A percentile compares a stretch with the other conserved stretches of the same genome.
Conservation (phyloP, 1,140 invertebrate species). For the Cotesia vestalis region DNA sequence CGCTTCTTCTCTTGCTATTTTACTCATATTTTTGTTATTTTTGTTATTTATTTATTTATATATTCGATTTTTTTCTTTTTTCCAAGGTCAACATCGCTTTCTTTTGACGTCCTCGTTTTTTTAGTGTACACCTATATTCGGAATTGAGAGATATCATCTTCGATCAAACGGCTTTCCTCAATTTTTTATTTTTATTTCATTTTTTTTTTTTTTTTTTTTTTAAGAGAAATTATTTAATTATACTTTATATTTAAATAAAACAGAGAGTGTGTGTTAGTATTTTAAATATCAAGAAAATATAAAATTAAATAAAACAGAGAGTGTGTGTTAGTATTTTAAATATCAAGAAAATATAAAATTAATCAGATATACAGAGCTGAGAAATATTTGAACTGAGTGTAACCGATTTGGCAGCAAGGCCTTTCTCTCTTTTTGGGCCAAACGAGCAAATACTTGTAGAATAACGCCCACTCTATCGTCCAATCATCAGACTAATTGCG, state of each 20-base stretch:
- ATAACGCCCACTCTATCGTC: too few species aligned
- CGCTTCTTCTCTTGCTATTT: conserved; percentile 15
- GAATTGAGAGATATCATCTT: conserved; percentile 17
- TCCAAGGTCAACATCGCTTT: conserved; percentile 22
- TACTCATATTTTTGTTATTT: neutral
- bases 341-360: neutral
- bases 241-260: neutral
- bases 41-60: too few species aligned
- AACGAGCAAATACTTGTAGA: too few species aligned
- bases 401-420: conserved; percentile 25
- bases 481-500: too few species aligned
- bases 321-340: neutral
- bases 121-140: conserved; percentile 33
- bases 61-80: neutral
- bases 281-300: neutral
- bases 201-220: neutral
- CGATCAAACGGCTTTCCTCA: conserved; percentile 20
- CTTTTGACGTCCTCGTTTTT: conserved; percentile 27
- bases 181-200: conserved; percentile 20
- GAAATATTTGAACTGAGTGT: neutral
- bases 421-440: conserved; percentile 3
- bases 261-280: neutral
- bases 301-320: neutral
- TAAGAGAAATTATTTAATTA: too few species aligned
- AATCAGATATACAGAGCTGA: too few species aligned